Evolutionary conservation across 2,113 vertebrate species (phyloP).

Genomic region (Echinops telfairi): DNA sequence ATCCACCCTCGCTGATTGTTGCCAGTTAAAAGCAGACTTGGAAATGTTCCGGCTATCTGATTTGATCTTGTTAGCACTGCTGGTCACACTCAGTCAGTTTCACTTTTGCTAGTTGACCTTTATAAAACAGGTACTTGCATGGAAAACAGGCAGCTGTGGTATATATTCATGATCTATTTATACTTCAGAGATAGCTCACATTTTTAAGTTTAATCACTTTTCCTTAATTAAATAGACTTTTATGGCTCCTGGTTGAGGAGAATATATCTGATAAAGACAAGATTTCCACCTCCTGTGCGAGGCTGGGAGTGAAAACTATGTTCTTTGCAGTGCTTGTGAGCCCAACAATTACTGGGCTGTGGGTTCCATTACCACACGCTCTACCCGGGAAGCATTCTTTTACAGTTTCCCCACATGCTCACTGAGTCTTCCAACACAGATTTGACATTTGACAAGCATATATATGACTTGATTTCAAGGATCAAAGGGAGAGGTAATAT

Average conservation of each 20-base stretch:
- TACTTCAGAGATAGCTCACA: conserved; percentile 57
- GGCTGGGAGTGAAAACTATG: background rate
- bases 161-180: conserved; percentile 23
- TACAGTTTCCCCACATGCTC: background rate
- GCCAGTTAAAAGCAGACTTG: background rate
- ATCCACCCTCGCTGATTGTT: background rate
- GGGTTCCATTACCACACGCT: background rate
- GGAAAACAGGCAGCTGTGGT: conserved; percentile 50
- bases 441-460: background rate
- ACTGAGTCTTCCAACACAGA: background rate
- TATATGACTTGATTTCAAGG: conserved; percentile 3
- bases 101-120: conserved; percentile 30
- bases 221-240: conserved; percentile 59
- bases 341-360: background rate
- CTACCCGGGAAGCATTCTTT: background rate
- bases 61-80: background rate
- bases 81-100: background rate
- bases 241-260: conserved; percentile 51
- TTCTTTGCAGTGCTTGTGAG: background rate
- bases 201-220: conserved; percentile 51
- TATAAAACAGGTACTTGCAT: conserved; percentile 40
- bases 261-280: conserved; percentile 61
- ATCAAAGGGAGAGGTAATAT: background rate
- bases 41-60: background rate
- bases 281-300: background rate